A percentile compares a stretch with the other conserved stretches of the same genome.
phyloP scores from a whole-genome alignment of 2,888 invertebrate species.

The Drosophila subsilvestris region DNA sequence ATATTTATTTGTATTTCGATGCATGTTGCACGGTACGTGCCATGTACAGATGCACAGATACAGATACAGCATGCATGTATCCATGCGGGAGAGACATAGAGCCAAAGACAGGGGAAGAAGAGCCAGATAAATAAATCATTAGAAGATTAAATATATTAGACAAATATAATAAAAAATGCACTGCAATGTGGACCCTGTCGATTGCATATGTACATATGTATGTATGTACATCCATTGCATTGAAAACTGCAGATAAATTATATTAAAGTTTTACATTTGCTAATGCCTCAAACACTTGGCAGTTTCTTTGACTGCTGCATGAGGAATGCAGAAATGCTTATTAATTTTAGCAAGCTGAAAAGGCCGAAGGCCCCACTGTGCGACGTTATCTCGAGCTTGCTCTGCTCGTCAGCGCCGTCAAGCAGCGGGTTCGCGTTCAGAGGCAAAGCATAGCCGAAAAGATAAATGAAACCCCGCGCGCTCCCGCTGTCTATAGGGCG shows the following conservation, averaged over 20 bases:
- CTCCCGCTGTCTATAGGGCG: too few relatives aligned
- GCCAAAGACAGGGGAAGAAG: constrained; percentile 22
- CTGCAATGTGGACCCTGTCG: constrained; percentile 7
- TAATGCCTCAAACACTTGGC: too few relatives aligned
- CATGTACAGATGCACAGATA: constrained; percentile 24
- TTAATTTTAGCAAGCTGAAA: too few relatives aligned
- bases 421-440: too few relatives aligned
- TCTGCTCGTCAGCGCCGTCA: too few relatives aligned
- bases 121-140: constrained; percentile 66
- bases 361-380: too few relatives aligned
- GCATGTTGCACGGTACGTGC: constrained; percentile 59
- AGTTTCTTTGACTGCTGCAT: not conserved
- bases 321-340: too few relatives aligned
- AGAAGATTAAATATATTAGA: constrained; percentile 53
- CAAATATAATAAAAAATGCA: constrained; percentile 38
- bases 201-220: constrained; percentile 4
- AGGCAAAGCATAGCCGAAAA: too few relatives aligned
- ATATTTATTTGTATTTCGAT: constrained; percentile 72
- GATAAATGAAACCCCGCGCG: too few relatives aligned
- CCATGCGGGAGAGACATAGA: constrained; percentile 19
- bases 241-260: not conserved
- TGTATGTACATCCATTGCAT: not conserved
- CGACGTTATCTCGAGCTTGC: too few relatives aligned
- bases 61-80: not conserved
- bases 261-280: constrained; percentile 8